phyloP scores from a whole-genome alignment of 2,113 vertebrate genomes.

The Seriola aureovittata region DNA sequence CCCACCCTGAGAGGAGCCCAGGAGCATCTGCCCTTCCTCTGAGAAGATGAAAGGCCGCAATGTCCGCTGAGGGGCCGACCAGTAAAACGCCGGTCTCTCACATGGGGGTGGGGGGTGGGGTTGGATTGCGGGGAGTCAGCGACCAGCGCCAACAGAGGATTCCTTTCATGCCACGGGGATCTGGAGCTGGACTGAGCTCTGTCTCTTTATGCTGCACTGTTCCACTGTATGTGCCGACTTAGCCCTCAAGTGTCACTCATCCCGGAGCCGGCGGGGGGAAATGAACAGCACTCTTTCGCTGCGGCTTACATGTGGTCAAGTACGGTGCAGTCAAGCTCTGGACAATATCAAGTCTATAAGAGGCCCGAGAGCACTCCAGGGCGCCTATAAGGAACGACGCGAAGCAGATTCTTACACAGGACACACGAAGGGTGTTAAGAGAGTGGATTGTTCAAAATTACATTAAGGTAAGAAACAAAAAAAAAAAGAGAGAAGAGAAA shows the following conservation, averaged over 20 bases:
- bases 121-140: background rate
- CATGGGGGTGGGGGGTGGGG: conserved; percentile 6
- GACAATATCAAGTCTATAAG: conserved; percentile 30
- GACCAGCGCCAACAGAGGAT: conserved; percentile 68
- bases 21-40: conserved; percentile 61
- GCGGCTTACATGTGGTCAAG: background rate
- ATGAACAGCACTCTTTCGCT: background rate
- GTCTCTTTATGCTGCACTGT: conserved; percentile 40
- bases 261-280: conserved; percentile 13
- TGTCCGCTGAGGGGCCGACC: conserved; percentile 58
- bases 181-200: conserved; percentile 52
- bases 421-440: background rate
- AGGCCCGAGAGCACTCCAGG: background rate
- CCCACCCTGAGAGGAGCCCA: conserved; percentile 7
- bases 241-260: conserved; percentile 45
- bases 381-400: conserved; percentile 13
- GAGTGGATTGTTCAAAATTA: conserved; percentile 28
- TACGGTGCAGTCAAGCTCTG: conserved; percentile 13
- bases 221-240: conserved; percentile 36
- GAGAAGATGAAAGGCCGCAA: conserved; percentile 67
- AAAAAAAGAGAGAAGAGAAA: conserved; percentile 3
- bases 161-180: conserved; percentile 72
- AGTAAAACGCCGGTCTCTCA: conserved; percentile 59
- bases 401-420: conserved; percentile 10
- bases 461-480: background rate